Base-by-base conservation (phyloP, 2,888 invertebrate genomes). In the Meteorus colon region DNA sequence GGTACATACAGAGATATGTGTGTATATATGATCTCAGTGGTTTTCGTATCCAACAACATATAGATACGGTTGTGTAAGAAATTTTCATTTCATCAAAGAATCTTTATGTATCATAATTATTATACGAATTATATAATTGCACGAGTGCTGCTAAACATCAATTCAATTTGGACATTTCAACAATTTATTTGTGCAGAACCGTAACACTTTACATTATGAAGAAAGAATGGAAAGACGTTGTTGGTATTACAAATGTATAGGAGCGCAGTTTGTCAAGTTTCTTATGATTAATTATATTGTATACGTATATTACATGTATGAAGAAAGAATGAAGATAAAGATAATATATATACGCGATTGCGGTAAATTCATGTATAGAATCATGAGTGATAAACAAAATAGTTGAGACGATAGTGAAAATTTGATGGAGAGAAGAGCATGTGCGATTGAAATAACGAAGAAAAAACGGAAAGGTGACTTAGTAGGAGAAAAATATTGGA, bases 351-450 rank as follows among this genome's bases (percentile, higher is more conserved):
- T 14, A 62, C 10, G 10, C 10, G 10, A 10, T 6, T 16, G 24
- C 16, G 29, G 6, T 67, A 41, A 67, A 27, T n/a, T 16, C 51
- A n/a, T n/a, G 16, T 19, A 55, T 19, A 55, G 2, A 55, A 8
- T 55, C 19, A 55, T 19, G 19, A 55, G 19, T 24, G 55, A 55
- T 48, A 29, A 48, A 48, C 27, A 67, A 16, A 16, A n/a, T n/a
- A 48, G n/a, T 67, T 16, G 48, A 41, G 70, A 60, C 60, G 60
- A 37, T 70, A 41, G 70, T 59, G 59, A 59, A 37, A 41, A 70
- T 70, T 60, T 41, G 59, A 70, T 60, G n/a, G 55, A 55, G 19
- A 55, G 19, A 55, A 55, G 5, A 55, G 16, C 2, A 62, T 31
- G 27, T 29, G 3, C 27, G 10, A 29, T 29, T 27, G 12, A 16